These are phyloP conservation scores for Euplexia lucipara DNA, from an alignment of 2,888 invertebrate genomes.

Conservation along the genomic window DNA sequence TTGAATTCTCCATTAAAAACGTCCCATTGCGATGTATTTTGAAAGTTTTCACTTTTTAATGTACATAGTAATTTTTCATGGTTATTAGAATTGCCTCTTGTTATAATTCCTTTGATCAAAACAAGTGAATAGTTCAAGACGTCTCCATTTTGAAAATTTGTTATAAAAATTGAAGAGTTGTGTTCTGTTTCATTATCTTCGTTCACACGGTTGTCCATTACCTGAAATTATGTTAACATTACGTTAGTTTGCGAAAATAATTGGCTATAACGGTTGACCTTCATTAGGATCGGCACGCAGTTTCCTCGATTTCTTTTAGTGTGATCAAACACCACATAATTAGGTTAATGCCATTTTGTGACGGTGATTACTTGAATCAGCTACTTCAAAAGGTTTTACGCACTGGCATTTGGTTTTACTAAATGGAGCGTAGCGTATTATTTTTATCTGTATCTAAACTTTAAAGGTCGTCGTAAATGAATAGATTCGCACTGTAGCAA, in stretches of 20 bases:
- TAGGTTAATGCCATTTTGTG: conserved; percentile 69
- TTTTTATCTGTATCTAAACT: conserved; percentile 70
- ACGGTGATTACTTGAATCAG: conserved; percentile 39
- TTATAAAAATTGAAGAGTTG: conserved; percentile 87
- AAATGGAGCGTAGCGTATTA: conserved; percentile 71
- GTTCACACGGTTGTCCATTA: conserved; percentile 87
- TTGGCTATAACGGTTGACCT: conserved; percentile 67
- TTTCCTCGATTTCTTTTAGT: conserved; percentile 71
- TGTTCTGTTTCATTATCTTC: conserved; percentile 86
- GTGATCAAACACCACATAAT: conserved; percentile 73
- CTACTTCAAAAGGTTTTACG: conserved; percentile 37
- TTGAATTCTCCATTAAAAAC: conserved; percentile 93
- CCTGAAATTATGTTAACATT: conserved; percentile 81
- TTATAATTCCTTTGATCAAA: conserved; percentile 91
- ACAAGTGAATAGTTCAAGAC: conserved; percentile 91
- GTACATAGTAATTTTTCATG: conserved; percentile 85
- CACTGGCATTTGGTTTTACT: conserved; percentile 57
- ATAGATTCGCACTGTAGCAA: conserved; percentile 86
- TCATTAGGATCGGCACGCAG: conserved; percentile 68
- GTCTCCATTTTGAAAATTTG: conserved; percentile 92
- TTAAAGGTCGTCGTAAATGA: conserved; percentile 82
- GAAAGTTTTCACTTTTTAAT: conserved; percentile 81
- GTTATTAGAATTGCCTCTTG: conserved; percentile 83
- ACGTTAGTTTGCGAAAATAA: conserved; percentile 63
- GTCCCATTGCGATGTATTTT: conserved; percentile 90